Base-by-base conservation (phyloP, 2,797 vertebrate genomes). In the Peromyscus nudipes region DNA sequence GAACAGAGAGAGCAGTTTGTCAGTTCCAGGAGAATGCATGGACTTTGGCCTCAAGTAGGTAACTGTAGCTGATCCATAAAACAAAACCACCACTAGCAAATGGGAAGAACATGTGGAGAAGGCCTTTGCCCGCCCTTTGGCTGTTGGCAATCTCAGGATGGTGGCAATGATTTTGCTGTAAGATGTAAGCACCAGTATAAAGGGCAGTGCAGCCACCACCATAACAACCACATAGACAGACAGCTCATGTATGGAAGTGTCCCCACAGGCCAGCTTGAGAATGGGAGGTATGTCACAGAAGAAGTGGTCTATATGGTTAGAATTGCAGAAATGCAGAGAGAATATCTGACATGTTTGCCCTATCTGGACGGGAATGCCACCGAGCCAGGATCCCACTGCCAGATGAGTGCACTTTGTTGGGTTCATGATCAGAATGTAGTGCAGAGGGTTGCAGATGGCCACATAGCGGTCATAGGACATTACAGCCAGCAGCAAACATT, bases 221-320 rank as follows among this genome's bases (percentile, higher is more conserved):
- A 77, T n/a, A 6, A 31, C 49, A 6, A n/a, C 65, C 37, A 73
- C 16, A 37, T 97, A 96, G 13, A 94, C 60, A 43, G 95, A 64
- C 6, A 96, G 2, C 29, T 98, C 83, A 31, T 95, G 96, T 2
- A 91, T 7, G 55, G 19, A 71, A 0, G 43, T 96, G 4, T 95
- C 93, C 12, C 82, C 77, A 46, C 96, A 98, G 13, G 91, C 88
- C 13, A 98, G 49, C 4, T 31, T 81, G 11, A 97, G 31, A 13
- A 97, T 31, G 34, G 94, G 95, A 0, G 75, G 82, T 5, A 96
- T 95, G 23, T 98, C 98, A 95, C 97, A 98, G 65, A 98, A 98
- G 80, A 98, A 98, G 65, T 97, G 97, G 11, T 96, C 79, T 64
- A 97, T 96, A 21, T 62, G 21, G 1, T 93, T 95, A n/a, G 94